Percentiles rank a stretch among this genome's conserved stretches.
These are phyloP conservation scores for Pelobates fuscus DNA, from an alignment of 2,113 vertebrate species.

Conservation along the genomic window DNA sequence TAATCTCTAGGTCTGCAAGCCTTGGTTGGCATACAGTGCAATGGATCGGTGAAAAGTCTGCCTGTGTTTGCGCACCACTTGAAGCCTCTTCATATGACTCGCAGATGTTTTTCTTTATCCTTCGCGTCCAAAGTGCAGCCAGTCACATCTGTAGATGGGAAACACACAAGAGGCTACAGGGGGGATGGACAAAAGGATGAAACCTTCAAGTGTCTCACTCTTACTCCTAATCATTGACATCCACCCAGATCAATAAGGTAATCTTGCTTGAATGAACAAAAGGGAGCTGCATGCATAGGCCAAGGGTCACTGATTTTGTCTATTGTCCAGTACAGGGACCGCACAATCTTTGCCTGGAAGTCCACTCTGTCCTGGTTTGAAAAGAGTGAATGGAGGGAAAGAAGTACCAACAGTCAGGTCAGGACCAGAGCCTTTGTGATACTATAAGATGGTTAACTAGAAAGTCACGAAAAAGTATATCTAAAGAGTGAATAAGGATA, in stretches of 20 bases:
- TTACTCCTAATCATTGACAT: slow-evolving; percentile 29
- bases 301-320: slow-evolving; percentile 74
- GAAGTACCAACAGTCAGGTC: slow-evolving; percentile 70
- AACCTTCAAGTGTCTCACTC: slow-evolving; percentile 10
- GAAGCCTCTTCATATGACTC: slow-evolving; percentile 9
- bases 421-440: slow-evolving; percentile 70
- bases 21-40: background rate
- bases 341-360: slow-evolving; percentile 78
- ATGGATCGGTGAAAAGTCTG: background rate
- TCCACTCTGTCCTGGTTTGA: slow-evolving; percentile 56
- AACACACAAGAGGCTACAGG: slow-evolving; percentile 12
- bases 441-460: slow-evolving; percentile 59
- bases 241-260: slow-evolving; percentile 30
- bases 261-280: slow-evolving; percentile 63
- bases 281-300: slow-evolving; percentile 57
- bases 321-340: slow-evolving; percentile 67
- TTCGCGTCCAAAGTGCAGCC: background rate
- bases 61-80: background rate
- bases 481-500: slow-evolving; percentile 73
- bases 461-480: slow-evolving; percentile 72
- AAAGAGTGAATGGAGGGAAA: slow-evolving; percentile 67
- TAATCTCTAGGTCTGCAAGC: slow-evolving; percentile 9
- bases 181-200: slow-evolving; percentile 15
- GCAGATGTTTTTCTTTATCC: slow-evolving; percentile 35
- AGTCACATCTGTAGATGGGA: slow-evolving; percentile 4